Evolutionary conservation across 2,888 invertebrate genomes (phyloP).

Genomic region (Eilema caniola): DNA sequence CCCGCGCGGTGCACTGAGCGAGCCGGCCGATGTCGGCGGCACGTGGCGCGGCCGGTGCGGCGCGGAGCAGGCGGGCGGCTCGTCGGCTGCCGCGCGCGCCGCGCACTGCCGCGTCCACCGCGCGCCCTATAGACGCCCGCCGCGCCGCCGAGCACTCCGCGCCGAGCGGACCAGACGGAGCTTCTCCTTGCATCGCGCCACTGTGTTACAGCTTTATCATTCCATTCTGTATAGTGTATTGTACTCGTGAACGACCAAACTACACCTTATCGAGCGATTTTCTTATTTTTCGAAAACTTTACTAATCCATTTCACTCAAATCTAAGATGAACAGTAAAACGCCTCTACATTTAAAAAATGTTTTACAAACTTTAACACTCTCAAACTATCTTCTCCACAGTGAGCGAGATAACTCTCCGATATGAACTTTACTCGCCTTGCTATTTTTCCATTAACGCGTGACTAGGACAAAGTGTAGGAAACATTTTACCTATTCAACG

Average conservation of each 20-base stretch:
- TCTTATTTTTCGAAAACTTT: not conserved
- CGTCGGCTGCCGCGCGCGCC: slow-evolving; percentile 75
- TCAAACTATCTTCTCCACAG: not conserved
- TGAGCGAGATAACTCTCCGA: not conserved
- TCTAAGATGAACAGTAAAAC: not conserved
- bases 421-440: not conserved
- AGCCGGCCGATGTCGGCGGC: slow-evolving; percentile 28
- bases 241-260: not conserved
- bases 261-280: not conserved
- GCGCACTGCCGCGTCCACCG: slow-evolving; percentile 72
- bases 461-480: not conserved
- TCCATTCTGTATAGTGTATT: not conserved
- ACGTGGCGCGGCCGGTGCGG: slow-evolving; percentile 52
- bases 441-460: not conserved
- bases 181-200: not conserved
- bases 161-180: too few relatives aligned
- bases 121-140: slow-evolving; percentile 48
- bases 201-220: slow-evolving; percentile 9
- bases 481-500: not conserved
- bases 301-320: not conserved
- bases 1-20: not conserved
- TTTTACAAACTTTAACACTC: not conserved
- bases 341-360: not conserved
- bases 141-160: not conserved
- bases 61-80: slow-evolving; percentile 62